Conservation (phyloP, 2,888 invertebrate species). For the Tubiluchus corallicola region DNA sequence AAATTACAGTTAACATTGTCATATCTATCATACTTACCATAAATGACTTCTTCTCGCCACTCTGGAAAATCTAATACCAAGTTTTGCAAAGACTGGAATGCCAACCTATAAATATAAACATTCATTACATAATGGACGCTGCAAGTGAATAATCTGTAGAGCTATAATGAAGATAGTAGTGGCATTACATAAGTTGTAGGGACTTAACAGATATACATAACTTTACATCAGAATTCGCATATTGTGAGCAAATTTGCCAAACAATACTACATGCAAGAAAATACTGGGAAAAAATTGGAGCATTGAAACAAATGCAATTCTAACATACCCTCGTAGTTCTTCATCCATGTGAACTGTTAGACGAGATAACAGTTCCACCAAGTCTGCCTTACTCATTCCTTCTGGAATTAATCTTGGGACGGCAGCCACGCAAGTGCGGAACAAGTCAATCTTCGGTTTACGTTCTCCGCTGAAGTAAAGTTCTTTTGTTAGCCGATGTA, state of each 20-base stretch:
- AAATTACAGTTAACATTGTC: no score
- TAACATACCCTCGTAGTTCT: conserved; percentile 53
- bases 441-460: conserved; percentile 91
- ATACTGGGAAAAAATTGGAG: no score
- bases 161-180: no score
- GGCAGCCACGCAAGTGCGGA: conserved; percentile 93
- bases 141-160: no score
- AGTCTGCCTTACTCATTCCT: conserved; percentile 80
- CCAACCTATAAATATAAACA: conserved; percentile 35
- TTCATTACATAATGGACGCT: no score
- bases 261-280: no score
- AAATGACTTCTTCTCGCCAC: conserved; percentile 87
- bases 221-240: no score
- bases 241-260: no score
- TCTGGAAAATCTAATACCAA: conserved; percentile 87
- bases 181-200: no score
- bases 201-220: no score
- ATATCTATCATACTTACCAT: conserved; percentile 34
- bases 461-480: conserved; percentile 51
- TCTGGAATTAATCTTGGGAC: conserved; percentile 93
- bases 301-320: no score
- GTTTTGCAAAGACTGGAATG: conserved; percentile 86
- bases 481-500: no score
- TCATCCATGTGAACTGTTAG: conserved; percentile 97
- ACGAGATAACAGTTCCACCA: conserved; percentile 79